Percentiles rank a stretch among this genome's conserved stretches.
phyloP scores from a whole-genome alignment of 1,140 invertebrate genomes.

The Schlechtendalia chinensis region DNA sequence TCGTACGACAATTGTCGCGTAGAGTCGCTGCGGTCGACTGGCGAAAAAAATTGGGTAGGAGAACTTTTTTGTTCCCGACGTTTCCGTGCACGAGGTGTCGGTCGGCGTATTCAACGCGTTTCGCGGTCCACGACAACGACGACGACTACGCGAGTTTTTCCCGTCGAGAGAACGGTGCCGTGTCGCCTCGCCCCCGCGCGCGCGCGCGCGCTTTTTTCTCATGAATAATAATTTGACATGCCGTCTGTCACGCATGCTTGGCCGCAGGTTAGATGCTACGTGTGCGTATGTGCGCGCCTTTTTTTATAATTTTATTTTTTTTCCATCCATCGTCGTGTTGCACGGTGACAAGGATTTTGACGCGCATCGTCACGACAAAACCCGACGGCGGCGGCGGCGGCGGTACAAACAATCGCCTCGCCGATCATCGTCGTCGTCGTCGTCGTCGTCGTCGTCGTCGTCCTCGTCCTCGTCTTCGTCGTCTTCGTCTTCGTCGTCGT shows the following conservation, averaged over 20 bases:
- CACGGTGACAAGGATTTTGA: conserved; percentile 48
- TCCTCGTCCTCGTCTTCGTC: too few species aligned
- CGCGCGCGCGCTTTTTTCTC: conserved; percentile 42
- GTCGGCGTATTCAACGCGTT: too few species aligned
- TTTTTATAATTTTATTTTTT: conserved; percentile 4
- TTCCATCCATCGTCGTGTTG: not conserved
- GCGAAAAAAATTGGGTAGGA: too few species aligned
- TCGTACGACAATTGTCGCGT: too few species aligned
- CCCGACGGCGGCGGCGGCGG: not conserved
- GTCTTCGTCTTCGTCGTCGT: conserved; percentile 20
- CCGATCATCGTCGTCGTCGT: conserved; percentile 30
- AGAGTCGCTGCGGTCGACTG: too few species aligned
- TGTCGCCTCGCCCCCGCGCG: not conserved
- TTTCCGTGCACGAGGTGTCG: too few species aligned
- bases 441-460: too few species aligned
- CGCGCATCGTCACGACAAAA: conserved; percentile 43
- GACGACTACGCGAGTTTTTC: not conserved
- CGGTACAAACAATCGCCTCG: conserved; percentile 31
- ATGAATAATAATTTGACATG: conserved; percentile 49
- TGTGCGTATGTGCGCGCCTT: conserved; percentile 18
- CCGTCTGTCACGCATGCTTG: conserved; percentile 48
- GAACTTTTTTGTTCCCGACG: too few species aligned
- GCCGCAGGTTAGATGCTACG: conserved; percentile 1
- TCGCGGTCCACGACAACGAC: not conserved
- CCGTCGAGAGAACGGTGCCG: not conserved